Base-by-base conservation (phyloP, 2,888 invertebrate species). In the Mythimna ferrago region DNA sequence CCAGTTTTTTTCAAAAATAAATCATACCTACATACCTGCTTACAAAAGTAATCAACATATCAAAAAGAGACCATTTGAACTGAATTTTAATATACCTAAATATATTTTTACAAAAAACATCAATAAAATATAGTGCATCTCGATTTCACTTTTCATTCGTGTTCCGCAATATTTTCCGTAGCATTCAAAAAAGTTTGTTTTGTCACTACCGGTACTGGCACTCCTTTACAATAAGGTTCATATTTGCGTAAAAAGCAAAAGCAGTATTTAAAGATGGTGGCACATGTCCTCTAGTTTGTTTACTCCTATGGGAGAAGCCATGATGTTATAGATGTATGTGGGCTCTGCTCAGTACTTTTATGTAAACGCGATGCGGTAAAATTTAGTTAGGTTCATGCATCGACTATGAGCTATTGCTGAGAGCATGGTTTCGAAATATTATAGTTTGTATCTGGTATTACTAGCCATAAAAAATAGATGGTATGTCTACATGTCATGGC, bases 231-330 rank as follows among this genome's bases (percentile, higher is more conserved):
- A 58, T 69, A 63, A 26, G 26, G n/a, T 53, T 62, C 21, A n/a
- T 38, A n/a, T 48, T 38, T 58, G 16, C 26, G 48, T 9, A 56
- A 26, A 38, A 58, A 53, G 32, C 35, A 60, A 58, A 58, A 77
- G 6, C 14, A 48, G n/a, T 78, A 71, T 74, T 56, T 77, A 56
- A 56, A 61, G 38, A 76, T 68, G 54, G 69, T 21, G 32, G 14
- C 60, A 51, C 48, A 19, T 76, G 60, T 38, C 57, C 26, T 58
- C 44, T 63, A 70, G 62, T 54, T 48, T 71, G 19, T 65, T 64
- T 61, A 61, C 54, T 71, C 56, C 54, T 56, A 78, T 71, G 51
- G 78, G 48, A 10, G 41, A 65, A 76, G 7, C 41, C 51, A 72
- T 61, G 35, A 26, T 71, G 48, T 44, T 77, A 66, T 41, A 11